phyloP scores from a whole-genome alignment of 2,797 vertebrate species.

The Kryptolebias ocellatus region DNA sequence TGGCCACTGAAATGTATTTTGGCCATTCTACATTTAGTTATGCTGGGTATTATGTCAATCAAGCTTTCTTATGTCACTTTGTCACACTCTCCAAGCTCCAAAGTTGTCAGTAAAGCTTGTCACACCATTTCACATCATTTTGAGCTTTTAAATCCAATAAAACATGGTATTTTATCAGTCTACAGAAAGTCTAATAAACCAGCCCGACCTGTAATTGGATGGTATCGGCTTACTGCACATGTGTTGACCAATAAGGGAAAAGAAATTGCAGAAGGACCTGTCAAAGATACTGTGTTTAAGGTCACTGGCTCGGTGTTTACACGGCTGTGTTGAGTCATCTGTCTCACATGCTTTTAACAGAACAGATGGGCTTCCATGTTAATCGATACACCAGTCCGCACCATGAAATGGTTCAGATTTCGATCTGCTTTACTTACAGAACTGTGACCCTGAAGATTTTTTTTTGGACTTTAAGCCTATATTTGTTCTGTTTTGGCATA shows the following conservation, averaged over 20 bases:
- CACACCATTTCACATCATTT: not conserved
- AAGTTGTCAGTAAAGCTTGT: not conserved
- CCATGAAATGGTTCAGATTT: constrained; percentile 9
- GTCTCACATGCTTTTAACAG: constrained; percentile 10
- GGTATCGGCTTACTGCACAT: not conserved
- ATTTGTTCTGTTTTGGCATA: not conserved
- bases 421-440: constrained; percentile 1
- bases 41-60: too few relatives aligned
- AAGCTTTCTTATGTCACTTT: too few relatives aligned
- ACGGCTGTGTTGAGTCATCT: constrained; percentile 10
- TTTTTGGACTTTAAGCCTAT: not conserved
- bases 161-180: not conserved
- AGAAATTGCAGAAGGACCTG: constrained; percentile 15
- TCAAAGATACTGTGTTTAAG: constrained; percentile 10
- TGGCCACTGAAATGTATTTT: too few relatives aligned
- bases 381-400: constrained; percentile 11
- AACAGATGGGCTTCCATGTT: constrained; percentile 7
- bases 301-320: constrained; percentile 14
- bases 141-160: not conserved
- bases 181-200: not conserved
- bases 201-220: not conserved
- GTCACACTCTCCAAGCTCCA: too few relatives aligned
- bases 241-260: constrained; percentile 3
- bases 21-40: too few relatives aligned
- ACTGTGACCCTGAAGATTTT: not conserved